Base-by-base conservation (phyloP, 2,888 invertebrate genomes). In the Coecobrya sp. region DNA sequence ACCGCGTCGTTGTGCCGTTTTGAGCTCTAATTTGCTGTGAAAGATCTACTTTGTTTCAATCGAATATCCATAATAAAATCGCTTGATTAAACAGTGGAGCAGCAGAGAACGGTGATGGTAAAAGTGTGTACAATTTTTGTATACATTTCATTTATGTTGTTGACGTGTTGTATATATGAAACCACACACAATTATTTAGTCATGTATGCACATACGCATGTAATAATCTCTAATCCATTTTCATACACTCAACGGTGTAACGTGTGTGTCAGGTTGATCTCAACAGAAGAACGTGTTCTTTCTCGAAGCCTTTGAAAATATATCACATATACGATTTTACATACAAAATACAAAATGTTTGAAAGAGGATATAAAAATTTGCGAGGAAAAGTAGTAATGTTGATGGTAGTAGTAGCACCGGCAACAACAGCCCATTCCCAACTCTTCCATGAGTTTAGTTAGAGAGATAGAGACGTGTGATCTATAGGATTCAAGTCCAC, bases 361-460 rank as follows among this genome's bases (percentile, higher is more conserved):
- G 27, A 27, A 70, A n/a, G 36, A 45, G 42, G 73, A 73, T 45
- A 27, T 73, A 45, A 73, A 73, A 52, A 81, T 22, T 62, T 52
- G 68, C n/a, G 52, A 30, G 10, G 88, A 55, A 27, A 52, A 70
- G 82, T 45, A 59, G 87, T 22, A 76, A 42, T n/a, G n/a, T n/a
- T n/a, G n/a, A n/a, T n/a, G n/a, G n/a, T 36, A 36, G 36, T 36
- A 36, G 81, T 36, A 27, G 55, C 81, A 81, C 52, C 27, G 19
- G 52, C 62, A 22, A 52, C 25, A 45, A 55, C 79, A 86, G 81
- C 91, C 81, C 91, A 81, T 86, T 91, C 73, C 65, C 91, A 91
- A 86, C 91, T 91, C 86, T 68, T 86, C 91, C 91, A 91, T 86
- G 79, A 85, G 85, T 85, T 90, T n/a, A 62, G 73, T 65, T 85